Base-by-base conservation (phyloP, 2,113 vertebrate genomes). In the Haplochromis burtoni region DNA sequence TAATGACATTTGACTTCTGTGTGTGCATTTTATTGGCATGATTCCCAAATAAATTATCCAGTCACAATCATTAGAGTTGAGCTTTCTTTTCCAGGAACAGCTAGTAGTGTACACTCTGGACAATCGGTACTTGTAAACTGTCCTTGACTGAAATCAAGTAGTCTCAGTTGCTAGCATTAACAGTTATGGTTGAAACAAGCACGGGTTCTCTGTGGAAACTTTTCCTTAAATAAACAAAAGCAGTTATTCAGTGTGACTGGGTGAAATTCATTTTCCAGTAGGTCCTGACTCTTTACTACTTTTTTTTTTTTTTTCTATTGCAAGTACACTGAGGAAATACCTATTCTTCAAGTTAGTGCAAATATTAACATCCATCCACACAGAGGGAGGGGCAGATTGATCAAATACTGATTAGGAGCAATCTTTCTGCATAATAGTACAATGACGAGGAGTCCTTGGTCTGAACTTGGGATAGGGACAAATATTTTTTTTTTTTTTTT, bases 331-430 rank as follows among this genome's bases (percentile, higher is more conserved):
- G 76, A 84, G 54, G 14, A 79, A 88, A 86, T 45, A 0, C 21
- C 35, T 13, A 8, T 42, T 81, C 16, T 83, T 54, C 16, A 54
- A 26, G 9, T 7, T 24, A 78, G 81, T 79, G 84, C 55, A 91
- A 90, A 94, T 90, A 91, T 91, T 86, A 82, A 81, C 85, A 80
- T 59, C 55, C 11, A 19, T 61, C 24, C 26, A 38, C 31, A 38
- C 6, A 7, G n/a, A 82, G 68, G 49, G 85, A 86, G 35, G 47
- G 79, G 78, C 35, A 7, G 53, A 55, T 21, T 54, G 6, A 80
- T 7, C 42, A 71, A 78, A 16, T 16, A 19, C 68, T 61, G 76
- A 90, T 89, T 55, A 83, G 1, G 10, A 73, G 86, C 38, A 78
- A 40, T 54, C 53, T 85, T 81, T 26, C 19, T 66, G 47, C 14